Conservation (phyloP, 2,113 vertebrate genomes). For the Nannobrachium achirus region DNA sequence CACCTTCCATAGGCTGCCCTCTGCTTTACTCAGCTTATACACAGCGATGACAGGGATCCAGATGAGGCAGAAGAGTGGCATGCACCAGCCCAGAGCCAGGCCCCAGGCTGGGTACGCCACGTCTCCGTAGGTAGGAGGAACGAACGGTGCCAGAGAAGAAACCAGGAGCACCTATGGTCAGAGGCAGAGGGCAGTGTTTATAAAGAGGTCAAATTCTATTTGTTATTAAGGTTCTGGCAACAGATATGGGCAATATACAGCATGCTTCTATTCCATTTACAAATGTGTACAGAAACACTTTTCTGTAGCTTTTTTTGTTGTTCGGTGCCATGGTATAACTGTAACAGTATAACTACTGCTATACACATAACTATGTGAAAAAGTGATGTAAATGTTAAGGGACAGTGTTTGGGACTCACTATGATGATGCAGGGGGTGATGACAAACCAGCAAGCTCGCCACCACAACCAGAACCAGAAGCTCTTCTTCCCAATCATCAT, state of each 20-base stretch:
- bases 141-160: constrained; percentile 86
- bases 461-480: constrained; percentile 92
- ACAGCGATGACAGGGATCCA: constrained; percentile 89
- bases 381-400: no score
- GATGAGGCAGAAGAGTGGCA: constrained; percentile 85
- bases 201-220: no score
- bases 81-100: constrained; percentile 88
- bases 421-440: constrained; percentile 84
- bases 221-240: no score
- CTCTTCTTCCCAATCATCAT: constrained; percentile 95
- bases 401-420: constrained; percentile 73
- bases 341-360: no score
- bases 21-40: constrained; percentile 78
- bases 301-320: no score
- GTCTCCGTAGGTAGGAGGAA: constrained; percentile 77
- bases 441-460: constrained; percentile 91
- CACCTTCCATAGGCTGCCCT: constrained; percentile 85
- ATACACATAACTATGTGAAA: no score
- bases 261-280: no score
- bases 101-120: constrained; percentile 87
- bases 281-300: no score
- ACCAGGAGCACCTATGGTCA: constrained; percentile 84
- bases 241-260: no score
- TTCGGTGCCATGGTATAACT: no score
- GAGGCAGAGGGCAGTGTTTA: no score